Evolutionary conservation across 2,797 vertebrate species (phyloP), one percentile per base, ranked within the genome.

Genomic region (Gephyroberyx darwinii): DNA sequence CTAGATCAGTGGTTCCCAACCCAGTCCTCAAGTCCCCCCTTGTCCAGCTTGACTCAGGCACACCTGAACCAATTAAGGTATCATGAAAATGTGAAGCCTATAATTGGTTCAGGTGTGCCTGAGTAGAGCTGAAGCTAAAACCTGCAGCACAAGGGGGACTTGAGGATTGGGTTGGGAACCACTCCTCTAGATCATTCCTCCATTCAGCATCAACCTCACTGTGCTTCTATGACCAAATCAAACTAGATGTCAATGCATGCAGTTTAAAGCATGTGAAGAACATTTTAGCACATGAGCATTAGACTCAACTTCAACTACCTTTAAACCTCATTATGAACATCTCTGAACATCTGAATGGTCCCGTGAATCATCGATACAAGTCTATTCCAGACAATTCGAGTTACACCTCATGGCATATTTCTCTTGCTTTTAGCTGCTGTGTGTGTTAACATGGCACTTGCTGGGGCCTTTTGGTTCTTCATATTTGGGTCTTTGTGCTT

Each of bases 391-490:
- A 5, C 12, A 47, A 43, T 30, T 64, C 13, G 45, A 73, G 48
- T 13, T 57, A 7, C 20, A 3, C 12, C 8, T 85, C 58, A 82
- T 19, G 68, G 52, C 33, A 76, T 13, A 33, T 45, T 76, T 62
- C 30, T 51, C 58, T 69, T 58, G 47, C 61, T 75, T 13, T 58
- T 64, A 20, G 10, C 5, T 8, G 52, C 26, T 56, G 37, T 65
- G 13, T 71, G 45, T 51, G 55, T 61, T 72, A 35, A 65, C 58
- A 59, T 31, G 69, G 51, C 30, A 77, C 77, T 76, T 69, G 10
- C 58, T 35, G 59, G 54, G 45, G 54, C 35, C 53, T 54, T 69
- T 70, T 70, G 61, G 35, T 62, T 47, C 31, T 65, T 77, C 2
- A 63, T 20, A 56, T 51, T 47, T 53, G 20, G 63, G 17, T 65